phyloP scores from a whole-genome alignment of 2,888 invertebrate species.

The Lithophane leautieri region DNA sequence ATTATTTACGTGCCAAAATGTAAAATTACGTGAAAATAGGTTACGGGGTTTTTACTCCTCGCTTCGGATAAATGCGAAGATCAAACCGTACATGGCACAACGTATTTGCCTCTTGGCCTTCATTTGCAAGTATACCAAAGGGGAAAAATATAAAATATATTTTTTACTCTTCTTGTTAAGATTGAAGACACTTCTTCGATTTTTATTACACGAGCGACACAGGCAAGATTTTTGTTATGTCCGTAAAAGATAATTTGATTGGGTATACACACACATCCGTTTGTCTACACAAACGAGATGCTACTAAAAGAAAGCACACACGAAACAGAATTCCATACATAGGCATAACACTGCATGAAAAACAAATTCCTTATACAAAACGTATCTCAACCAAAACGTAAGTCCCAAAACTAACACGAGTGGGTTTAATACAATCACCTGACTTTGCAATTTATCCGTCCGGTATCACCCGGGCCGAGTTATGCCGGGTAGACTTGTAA shows the following conservation, averaged over 20 bases:
- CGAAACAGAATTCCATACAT: neutral
- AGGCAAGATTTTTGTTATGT: slow-evolving; percentile 28
- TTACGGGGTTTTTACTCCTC: slow-evolving; percentile 19
- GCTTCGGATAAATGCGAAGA: slow-evolving; percentile 30
- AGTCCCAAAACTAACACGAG: slow-evolving; percentile 59
- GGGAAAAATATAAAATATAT: slow-evolving; percentile 41
- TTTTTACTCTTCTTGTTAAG: slow-evolving; percentile 45
- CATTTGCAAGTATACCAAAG: slow-evolving; percentile 54
- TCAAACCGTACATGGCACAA: slow-evolving; percentile 41
- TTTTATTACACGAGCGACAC: slow-evolving; percentile 49
- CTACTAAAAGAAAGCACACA: neutral
- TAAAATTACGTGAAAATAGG: slow-evolving; percentile 54
- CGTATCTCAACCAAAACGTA: slow-evolving; percentile 15
- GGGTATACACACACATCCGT: slow-evolving; percentile 2
- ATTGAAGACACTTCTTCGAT: slow-evolving; percentile 47
- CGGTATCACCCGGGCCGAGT: slow-evolving; percentile 64
- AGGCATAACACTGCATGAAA: neutral
- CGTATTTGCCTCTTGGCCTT: slow-evolving; percentile 40
- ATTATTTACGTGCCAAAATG: slow-evolving; percentile 67
- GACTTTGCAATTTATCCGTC: slow-evolving; percentile 68
- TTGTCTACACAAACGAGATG: neutral
- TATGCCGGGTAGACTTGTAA: slow-evolving; percentile 53
- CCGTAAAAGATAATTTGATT: slow-evolving; percentile 49
- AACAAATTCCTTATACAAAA: slow-evolving; percentile 16
- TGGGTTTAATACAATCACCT: slow-evolving; percentile 64